Evolutionary conservation across 2,888 invertebrate genomes (phyloP).

Genomic region (Limenitis camilla): DNA sequence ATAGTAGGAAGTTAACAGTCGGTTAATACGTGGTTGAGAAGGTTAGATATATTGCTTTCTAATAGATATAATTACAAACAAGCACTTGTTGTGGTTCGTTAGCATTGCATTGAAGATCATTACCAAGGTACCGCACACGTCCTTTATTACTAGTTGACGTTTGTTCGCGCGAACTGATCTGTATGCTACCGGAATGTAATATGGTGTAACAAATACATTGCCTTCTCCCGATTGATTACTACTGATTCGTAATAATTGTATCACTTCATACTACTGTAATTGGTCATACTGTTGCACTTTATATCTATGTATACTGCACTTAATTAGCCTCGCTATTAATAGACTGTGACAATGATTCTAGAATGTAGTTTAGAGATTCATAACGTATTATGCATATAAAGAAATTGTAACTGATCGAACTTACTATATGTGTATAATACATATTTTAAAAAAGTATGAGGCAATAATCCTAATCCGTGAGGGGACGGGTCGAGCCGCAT

Average conservation of each 20-base stretch:
- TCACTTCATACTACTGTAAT: conserved; percentile 15
- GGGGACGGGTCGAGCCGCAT: no score
- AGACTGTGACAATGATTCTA: conserved; percentile 15
- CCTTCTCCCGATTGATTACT: conserved; percentile 17
- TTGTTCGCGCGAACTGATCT: conserved; percentile 1
- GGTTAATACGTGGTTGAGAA: no score
- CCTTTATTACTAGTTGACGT: conserved; percentile 5
- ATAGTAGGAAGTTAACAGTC: no score
- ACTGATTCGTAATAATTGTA: conserved; percentile 24
- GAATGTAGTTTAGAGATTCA: conserved; percentile 4
- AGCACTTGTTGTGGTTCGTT: neutral
- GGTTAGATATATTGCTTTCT: neutral
- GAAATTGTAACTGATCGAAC: no score
- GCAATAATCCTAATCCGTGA: no score
- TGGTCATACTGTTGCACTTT: conserved; percentile 13
- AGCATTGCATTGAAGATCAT: conserved; percentile 47
- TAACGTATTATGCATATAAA: conserved; percentile 5
- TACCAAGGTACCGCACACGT: conserved; percentile 45
- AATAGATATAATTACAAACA: neutral
- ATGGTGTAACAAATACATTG: conserved; percentile 4
- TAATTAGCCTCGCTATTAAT: conserved; percentile 23
- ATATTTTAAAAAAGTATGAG: no score
- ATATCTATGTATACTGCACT: conserved; percentile 13
- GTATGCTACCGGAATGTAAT: neutral
- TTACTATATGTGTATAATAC: no score